Base-by-base conservation (phyloP, 2,113 vertebrate species). In the Meriones unguiculatus region DNA sequence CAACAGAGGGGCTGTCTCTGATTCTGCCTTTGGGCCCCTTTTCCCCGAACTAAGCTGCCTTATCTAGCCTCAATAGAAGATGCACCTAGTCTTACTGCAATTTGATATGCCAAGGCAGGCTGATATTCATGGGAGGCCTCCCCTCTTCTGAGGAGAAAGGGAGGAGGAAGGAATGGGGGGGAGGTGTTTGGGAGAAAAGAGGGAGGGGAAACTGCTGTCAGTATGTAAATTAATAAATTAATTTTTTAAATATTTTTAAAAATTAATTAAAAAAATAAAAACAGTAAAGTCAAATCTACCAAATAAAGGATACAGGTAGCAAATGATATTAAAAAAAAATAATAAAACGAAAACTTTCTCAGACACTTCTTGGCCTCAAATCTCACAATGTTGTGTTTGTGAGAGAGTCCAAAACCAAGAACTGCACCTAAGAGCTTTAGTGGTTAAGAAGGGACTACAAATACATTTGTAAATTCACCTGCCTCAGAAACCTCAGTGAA, bases 401-500 rank as follows among this genome's bases (percentile, higher is more conserved):
- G 25, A 87, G 4, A 54, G 93, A 90, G 11, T 93, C 24, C 11
- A 90, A 91, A 93, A 92, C 3, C 32, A 92, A 5, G 35, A 65
- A 52, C 5, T 92, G 62, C 28, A 13, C 30, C 85, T 46, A 28
- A 94, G 5, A 81, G 17, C 28, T 78, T 57, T 76, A 59, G 78
- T 41, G 41, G 95, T 96, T 78, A 92, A 17, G 7, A 84, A 10
- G 46, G 77, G 20, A 82, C 7, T 38, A 52, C 20, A 93, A 95
- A 84, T 75, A 5, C 15, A 96, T 88, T 94, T 75, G n/a, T 9
- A 62, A 92, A 87, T 7, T 50, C 35, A 73, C 22, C 38, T 81
- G 15, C 72, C 65, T 95, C 91, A 94, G 78, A 65, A 91, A 84
- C 30, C 94, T 90, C 86, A 96, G 75, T 77, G 90, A 94, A 17